Evolutionary conservation across 1,140 invertebrate species (phyloP).

Genomic region (Apis laboriosa): DNA sequence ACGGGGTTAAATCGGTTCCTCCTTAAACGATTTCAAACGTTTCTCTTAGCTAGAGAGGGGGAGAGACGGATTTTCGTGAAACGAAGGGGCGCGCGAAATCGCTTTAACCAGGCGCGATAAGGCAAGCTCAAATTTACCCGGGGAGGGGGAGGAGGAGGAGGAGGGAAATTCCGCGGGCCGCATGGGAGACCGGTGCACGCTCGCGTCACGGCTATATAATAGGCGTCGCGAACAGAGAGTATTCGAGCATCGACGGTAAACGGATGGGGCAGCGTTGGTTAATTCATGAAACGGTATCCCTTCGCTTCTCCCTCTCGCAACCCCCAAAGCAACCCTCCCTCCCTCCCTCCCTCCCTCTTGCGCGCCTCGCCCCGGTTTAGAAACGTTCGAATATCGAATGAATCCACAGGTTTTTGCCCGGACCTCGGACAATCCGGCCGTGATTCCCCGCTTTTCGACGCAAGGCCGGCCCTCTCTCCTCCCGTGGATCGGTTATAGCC

Average conservation of each 20-base stretch:
- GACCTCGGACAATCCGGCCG: constrained; percentile 19
- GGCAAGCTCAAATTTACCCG: constrained; percentile 38
- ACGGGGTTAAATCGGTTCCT: not conserved
- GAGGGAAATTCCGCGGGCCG: constrained; percentile 13
- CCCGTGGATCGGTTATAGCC: too few relatives aligned
- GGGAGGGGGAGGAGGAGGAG: not conserved
- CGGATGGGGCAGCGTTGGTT: constrained; percentile 50
- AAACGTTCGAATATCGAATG: constrained; percentile 56
- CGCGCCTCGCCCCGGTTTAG: constrained; percentile 19
- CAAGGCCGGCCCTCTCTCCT: too few relatives aligned
- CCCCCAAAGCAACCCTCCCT: not conserved
- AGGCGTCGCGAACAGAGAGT: constrained; percentile 51
- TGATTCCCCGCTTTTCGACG: not conserved
- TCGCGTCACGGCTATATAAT: constrained; percentile 50
- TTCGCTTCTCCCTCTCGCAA: constrained; percentile 3
- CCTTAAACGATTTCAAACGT: not conserved
- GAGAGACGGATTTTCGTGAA: not conserved
- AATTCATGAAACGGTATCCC: constrained; percentile 68
- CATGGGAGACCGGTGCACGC: not conserved
- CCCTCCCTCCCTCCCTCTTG: too few relatives aligned
- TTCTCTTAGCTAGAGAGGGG: too few relatives aligned
- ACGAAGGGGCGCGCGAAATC: constrained; percentile 21
- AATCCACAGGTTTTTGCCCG: constrained; percentile 49
- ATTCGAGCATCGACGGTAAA: constrained; percentile 38
- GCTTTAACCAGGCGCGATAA: not conserved